Evolutionary conservation across 2,113 vertebrate species (phyloP).

Genomic region (Vidua macroura): DNA sequence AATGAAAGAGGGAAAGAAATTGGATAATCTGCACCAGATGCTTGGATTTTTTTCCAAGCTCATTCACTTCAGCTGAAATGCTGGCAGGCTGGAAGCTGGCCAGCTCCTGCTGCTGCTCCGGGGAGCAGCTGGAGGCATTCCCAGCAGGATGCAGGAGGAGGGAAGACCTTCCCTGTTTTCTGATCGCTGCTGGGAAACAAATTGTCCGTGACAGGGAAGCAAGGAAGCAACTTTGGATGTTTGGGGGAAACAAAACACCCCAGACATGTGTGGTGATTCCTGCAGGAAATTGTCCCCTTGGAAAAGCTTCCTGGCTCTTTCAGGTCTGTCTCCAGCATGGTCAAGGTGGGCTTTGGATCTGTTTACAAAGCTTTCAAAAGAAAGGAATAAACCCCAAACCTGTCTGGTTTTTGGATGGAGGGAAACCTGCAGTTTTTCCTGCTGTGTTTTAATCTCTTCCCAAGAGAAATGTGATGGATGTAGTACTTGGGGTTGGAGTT

Average conservation of each 20-base stretch:
- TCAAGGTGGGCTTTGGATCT: neutral
- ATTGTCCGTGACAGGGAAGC: neutral
- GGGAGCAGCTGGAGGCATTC: constrained; percentile 30
- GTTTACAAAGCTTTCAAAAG: neutral
- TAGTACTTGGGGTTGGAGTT: neutral
- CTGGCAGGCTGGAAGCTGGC: constrained; percentile 1
- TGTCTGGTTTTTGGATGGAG: neutral
- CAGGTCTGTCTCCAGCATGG: neutral
- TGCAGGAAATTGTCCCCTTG: neutral
- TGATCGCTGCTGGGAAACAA: neutral
- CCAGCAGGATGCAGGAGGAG: neutral
- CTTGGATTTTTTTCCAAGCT: neutral
- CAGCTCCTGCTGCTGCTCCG: neutral
- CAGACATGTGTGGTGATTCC: neutral
- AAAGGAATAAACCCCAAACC: neutral
- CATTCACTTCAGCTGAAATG: neutral
- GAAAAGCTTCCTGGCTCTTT: neutral
- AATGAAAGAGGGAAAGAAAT: constrained; percentile 1
- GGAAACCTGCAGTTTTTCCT: neutral
- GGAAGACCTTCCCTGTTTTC: neutral
- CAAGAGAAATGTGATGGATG: neutral
- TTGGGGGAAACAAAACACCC: neutral
- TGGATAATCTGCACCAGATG: constrained; percentile 55
- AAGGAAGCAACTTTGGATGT: neutral
- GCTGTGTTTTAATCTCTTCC: neutral